These are phyloP conservation scores for Noctilio leporinus DNA, from an alignment of 2,113 vertebrate species.

Conservation along the genomic window DNA sequence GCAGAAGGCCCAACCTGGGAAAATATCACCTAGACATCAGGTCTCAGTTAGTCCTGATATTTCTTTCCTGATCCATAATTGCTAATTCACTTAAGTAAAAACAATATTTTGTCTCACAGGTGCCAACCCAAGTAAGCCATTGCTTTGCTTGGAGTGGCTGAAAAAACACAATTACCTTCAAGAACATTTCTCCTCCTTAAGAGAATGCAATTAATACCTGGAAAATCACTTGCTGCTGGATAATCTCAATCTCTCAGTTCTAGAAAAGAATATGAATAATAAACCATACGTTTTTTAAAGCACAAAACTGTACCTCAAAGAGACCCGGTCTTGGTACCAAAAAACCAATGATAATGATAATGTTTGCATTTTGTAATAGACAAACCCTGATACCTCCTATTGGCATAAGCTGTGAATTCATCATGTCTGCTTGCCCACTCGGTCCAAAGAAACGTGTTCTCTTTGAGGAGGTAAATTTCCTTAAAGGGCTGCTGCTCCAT, in stretches of 20 bases:
- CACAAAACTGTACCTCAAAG: background rate
- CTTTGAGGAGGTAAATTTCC: background rate
- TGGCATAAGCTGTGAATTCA: background rate
- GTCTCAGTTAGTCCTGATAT: conserved; percentile 36
- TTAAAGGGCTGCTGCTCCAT: background rate
- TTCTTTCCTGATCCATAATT: conserved; percentile 58
- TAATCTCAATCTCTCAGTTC: background rate
- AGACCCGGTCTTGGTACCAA: background rate
- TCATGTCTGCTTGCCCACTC: background rate
- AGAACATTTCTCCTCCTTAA: conserved; percentile 13
- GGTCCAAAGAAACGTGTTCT: background rate
- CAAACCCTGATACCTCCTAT: background rate
- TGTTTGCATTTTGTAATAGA: background rate
- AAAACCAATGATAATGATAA: background rate
- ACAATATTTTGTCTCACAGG: conserved; percentile 58
- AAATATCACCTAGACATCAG: conserved; percentile 38
- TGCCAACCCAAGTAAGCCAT: conserved; percentile 61
- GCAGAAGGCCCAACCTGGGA: conserved; percentile 22
- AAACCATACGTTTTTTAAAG: background rate
- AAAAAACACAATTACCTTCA: conserved; percentile 35
- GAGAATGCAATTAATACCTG: conserved; percentile 43
- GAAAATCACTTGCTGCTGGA: conserved; percentile 9
- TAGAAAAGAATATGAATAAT: background rate
- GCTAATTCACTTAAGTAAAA: conserved; percentile 70
- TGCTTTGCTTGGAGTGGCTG: conserved; percentile 57